Base-by-base conservation (phyloP, 2,113 vertebrate genomes). In the Crotophaga sulcirostris region DNA sequence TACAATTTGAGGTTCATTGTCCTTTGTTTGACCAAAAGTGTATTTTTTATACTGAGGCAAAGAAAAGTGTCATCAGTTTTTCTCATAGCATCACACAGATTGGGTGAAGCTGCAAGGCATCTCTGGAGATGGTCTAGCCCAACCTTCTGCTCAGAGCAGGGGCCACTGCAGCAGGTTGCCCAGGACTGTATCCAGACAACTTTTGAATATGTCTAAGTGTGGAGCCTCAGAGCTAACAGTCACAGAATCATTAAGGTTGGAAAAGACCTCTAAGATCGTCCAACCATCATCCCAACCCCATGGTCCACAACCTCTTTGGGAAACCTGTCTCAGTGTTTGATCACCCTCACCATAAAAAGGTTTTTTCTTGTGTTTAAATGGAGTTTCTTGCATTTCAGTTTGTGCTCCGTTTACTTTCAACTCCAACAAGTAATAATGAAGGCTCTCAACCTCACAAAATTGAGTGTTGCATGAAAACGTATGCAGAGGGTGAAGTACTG, bases 181-280 rank as follows among this genome's bases (percentile, higher is more conserved):
- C 28, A 69, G 25, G 67, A 42, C 15, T 0, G 0, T 16, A 45
- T 34, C 34, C 52, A 42, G 24, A 34, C 0, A 4, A 16, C 45
- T 66, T 87, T 24, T 42, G 34, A 83, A 11, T 45, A 62, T 59
- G 33, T 86, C 29, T 25, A 73, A 56, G 45, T 16, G n/a, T 13
- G 55, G 38, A 80, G 17, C 29, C 20, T 74, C n/a, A n/a, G n/a
- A n/a, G n/a, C n/a, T n/a, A n/a, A n/a, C n/a, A n/a, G n/a, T n/a
- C n/a, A n/a, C n/a, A n/a, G n/a, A n/a, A n/a, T n/a, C n/a, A n/a
- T n/a, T n/a, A n/a, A n/a, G n/a, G n/a, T n/a, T n/a, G n/a, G n/a
- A n/a, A n/a, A n/a, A n/a, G n/a, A n/a, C n/a, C n/a, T n/a, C n/a
- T n/a, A n/a, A n/a, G n/a, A n/a, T n/a, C n/a, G n/a, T n/a, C n/a